Conservation (phyloP, 2,888 invertebrate species). For the Elegia similella region DNA sequence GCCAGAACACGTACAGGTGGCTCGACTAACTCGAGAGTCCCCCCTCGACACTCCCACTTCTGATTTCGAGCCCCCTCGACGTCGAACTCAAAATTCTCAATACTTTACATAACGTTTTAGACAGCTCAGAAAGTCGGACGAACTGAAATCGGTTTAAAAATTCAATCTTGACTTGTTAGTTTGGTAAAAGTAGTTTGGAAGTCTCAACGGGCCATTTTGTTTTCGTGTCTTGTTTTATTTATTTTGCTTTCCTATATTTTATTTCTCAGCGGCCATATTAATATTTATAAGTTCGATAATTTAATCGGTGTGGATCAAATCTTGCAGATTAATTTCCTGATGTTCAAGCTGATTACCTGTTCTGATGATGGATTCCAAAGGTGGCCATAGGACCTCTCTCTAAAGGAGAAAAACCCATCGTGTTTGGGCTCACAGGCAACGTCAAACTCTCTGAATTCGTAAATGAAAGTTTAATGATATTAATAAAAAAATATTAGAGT, state of each 20-base stretch:
- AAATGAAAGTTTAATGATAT: too few relatives aligned
- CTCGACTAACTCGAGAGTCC: constrained; percentile 21
- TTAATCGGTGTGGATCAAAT: too few relatives aligned
- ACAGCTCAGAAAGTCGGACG: background rate
- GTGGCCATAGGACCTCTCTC: too few relatives aligned
- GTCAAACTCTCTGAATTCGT: too few relatives aligned
- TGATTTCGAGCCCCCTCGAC: constrained; percentile 1
- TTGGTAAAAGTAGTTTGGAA: constrained; percentile 25
- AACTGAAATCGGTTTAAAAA: constrained; percentile 22
- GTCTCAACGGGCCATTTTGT: constrained; percentile 13
- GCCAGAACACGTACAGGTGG: constrained; percentile 25
- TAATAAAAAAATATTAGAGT: too few relatives aligned
- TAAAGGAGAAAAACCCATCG: too few relatives aligned
- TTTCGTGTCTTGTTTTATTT: constrained; percentile 4
- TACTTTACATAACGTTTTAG: constrained; percentile 17
- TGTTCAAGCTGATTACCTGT: too few relatives aligned
- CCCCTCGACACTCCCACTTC: constrained; percentile 7
- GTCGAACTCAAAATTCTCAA: constrained; percentile 7
- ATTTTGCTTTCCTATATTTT: background rate
- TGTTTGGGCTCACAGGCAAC: too few relatives aligned
- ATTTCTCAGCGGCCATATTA: too few relatives aligned
- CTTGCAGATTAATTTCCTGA: too few relatives aligned
- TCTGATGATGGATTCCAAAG: too few relatives aligned
- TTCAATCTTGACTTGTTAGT: constrained; percentile 23
- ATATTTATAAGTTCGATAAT: too few relatives aligned